These are phyloP conservation scores for Eupithecia abbreviata DNA, from an alignment of 2,888 invertebrate genomes.

Conservation along the genomic window DNA sequence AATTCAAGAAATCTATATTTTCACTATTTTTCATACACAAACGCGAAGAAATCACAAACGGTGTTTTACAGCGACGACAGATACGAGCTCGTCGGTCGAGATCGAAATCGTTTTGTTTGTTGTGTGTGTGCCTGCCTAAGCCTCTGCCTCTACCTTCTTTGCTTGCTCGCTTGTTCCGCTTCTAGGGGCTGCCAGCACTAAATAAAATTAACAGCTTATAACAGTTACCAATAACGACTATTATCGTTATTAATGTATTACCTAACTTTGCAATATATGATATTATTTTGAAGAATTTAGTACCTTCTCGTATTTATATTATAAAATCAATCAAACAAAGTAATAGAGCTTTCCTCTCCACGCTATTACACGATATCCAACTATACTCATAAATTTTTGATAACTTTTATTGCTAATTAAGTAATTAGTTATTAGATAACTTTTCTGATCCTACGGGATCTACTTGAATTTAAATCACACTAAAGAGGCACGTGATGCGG, in stretches of 20 bases:
- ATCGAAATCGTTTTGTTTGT: slow-evolving; percentile 67
- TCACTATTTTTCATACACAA: slow-evolving; percentile 70
- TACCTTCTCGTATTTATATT: too few species aligned
- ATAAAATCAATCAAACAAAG: too few species aligned
- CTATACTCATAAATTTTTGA: too few species aligned
- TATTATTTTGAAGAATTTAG: too few species aligned
- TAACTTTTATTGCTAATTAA: too few species aligned
- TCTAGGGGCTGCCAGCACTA: not conserved
- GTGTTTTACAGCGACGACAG: slow-evolving; percentile 53
- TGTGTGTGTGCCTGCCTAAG: not conserved
- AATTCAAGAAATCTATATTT: slow-evolving; percentile 58
- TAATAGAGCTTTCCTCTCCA: too few species aligned
- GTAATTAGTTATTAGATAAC: too few species aligned
- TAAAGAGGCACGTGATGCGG: too few species aligned
- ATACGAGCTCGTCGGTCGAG: slow-evolving; percentile 59
- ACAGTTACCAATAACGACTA: not conserved
- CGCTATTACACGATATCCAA: too few species aligned
- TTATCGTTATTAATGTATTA: not conserved
- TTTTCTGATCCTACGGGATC: too few species aligned
- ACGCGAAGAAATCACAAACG: slow-evolving; percentile 53
- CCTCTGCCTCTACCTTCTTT: not conserved
- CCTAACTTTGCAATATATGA: too few species aligned
- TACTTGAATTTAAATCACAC: too few species aligned
- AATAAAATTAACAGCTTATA: not conserved
- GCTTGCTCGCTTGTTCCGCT: slow-evolving; percentile 6